phyloP scores from a whole-genome alignment of 2,888 invertebrate genomes.

The Sinopyrophorus schimmeli region DNA sequence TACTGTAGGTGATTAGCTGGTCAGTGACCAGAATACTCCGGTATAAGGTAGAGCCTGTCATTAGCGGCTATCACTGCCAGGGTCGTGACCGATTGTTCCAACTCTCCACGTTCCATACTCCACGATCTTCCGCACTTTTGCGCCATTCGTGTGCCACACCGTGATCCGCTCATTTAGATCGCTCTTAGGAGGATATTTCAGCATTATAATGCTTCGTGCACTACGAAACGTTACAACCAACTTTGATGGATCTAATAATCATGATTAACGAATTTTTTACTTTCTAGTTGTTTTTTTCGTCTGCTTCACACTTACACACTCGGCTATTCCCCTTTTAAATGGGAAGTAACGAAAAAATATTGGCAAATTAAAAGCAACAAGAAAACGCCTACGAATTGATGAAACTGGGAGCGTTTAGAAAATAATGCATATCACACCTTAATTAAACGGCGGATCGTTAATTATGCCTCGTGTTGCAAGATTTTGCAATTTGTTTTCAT shows the following conservation, averaged over 20 bases:
- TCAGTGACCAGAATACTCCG: slow-evolving; percentile 41
- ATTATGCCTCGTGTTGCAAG: no score
- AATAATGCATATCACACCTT: no score
- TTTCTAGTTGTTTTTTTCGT: slow-evolving; percentile 12
- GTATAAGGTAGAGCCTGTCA: slow-evolving; percentile 32
- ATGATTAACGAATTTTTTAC: slow-evolving; percentile 20
- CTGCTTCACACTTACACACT: no score
- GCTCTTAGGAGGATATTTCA: slow-evolving; percentile 14
- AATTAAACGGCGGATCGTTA: no score
- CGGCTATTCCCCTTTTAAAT: no score
- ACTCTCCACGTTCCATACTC: no score
- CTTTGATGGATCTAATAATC: slow-evolving; percentile 19
- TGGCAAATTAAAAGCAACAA: no score
- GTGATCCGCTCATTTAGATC: slow-evolving; percentile 23
- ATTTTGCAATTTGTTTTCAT: no score
- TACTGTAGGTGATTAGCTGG: slow-evolving; percentile 38
- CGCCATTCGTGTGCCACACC: slow-evolving; percentile 22
- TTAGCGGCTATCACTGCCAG: slow-evolving; percentile 34
- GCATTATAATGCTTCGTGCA: slow-evolving; percentile 14
- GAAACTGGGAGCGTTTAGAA: no score
- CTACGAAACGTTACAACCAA: slow-evolving; percentile 21
- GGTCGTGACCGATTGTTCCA: slow-evolving; percentile 37
- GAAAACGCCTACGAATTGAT: no score
- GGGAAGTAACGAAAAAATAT: no score
- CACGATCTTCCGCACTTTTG: no score